These are phyloP conservation scores for Fundulus diaphanus DNA, from an alignment of 2,797 vertebrate genomes.

Conservation along the genomic window DNA sequence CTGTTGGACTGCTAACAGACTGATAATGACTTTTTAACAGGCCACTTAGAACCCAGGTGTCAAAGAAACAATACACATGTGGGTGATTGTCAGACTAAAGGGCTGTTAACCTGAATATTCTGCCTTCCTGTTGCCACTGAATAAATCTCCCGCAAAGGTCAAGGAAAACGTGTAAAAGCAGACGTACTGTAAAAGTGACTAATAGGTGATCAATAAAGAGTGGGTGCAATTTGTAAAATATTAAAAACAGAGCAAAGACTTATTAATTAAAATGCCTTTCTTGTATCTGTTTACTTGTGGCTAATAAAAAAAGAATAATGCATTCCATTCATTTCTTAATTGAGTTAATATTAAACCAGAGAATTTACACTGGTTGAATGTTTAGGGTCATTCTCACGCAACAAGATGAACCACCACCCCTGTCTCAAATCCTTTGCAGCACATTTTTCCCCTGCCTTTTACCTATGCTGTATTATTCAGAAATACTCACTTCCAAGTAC, in stretches of 20 bases:
- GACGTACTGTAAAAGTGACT: not conserved
- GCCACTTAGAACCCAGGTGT: constrained; percentile 66
- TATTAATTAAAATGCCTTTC: not conserved
- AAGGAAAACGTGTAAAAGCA: constrained; percentile 1
- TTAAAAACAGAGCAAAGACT: not conserved
- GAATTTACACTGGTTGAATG: not conserved
- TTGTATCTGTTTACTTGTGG: not conserved
- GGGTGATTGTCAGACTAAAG: constrained; percentile 41
- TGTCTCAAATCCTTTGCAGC: too few species aligned
- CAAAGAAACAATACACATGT: constrained; percentile 75
- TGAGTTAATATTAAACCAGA: not conserved
- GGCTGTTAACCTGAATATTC: not conserved
- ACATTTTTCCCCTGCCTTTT: too few species aligned
- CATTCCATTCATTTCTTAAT: not conserved
- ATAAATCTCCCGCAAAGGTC: constrained; percentile 3
- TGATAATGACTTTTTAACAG: constrained; percentile 79
- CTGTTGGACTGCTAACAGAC: constrained; percentile 70
- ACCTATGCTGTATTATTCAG: too few species aligned
- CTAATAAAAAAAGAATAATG: constrained; percentile 26
- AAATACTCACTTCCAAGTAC: too few species aligned
- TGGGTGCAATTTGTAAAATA: not conserved
- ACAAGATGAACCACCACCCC: too few species aligned
- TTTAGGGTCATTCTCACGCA: too few species aligned
- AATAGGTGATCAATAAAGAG: not conserved
- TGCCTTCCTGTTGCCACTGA: constrained; percentile 24